Evolutionary conservation across 2,888 invertebrate genomes (phyloP).

Genomic region (Zeuzera pyrina): DNA sequence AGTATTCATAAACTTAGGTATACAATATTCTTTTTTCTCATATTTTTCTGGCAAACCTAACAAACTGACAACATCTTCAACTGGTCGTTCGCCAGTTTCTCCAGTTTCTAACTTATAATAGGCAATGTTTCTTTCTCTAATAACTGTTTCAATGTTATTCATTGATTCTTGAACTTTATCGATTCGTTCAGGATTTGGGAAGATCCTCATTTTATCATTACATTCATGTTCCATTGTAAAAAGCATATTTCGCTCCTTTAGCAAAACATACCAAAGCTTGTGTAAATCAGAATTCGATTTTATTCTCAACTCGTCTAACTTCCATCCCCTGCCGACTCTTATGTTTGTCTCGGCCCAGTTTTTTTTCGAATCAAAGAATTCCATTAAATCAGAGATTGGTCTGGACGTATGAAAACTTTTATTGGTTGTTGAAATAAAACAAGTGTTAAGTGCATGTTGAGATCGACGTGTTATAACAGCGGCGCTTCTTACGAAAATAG

Average conservation of each 20-base stretch:
- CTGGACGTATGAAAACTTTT: constrained; percentile 49
- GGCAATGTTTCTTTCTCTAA: constrained; percentile 93
- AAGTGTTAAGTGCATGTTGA: neutral
- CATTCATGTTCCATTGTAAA: constrained; percentile 94
- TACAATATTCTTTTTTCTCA: constrained; percentile 72
- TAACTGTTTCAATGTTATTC: constrained; percentile 91
- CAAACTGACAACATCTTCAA: constrained; percentile 67
- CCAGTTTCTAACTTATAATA: constrained; percentile 93
- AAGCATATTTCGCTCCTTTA: constrained; percentile 98
- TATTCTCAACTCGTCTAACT: constrained; percentile 89
- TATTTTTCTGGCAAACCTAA: constrained; percentile 76
- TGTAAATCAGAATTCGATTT: constrained; percentile 97
- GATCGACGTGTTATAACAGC: constrained; percentile 2
- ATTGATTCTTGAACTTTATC: constrained; percentile 97
- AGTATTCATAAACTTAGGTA: constrained; percentile 79
- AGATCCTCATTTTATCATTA: constrained; percentile 75
- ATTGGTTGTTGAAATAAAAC: constrained; percentile 7
- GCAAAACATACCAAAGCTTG: constrained; percentile 92
- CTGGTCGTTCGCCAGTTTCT: constrained; percentile 84
- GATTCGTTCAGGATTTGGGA: constrained; percentile 93
- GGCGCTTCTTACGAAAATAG: constrained; percentile 4
- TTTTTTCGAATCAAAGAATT: constrained; percentile 90
- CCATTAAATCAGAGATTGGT: constrained; percentile 76
- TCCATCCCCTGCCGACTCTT: constrained; percentile 90
- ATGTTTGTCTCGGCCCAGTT: constrained; percentile 87